Percentiles rank a stretch among this genome's conserved stretches.
Evolutionary conservation across 2,797 vertebrate genomes (phyloP).

Genomic region (Malurus leucopterus): DNA sequence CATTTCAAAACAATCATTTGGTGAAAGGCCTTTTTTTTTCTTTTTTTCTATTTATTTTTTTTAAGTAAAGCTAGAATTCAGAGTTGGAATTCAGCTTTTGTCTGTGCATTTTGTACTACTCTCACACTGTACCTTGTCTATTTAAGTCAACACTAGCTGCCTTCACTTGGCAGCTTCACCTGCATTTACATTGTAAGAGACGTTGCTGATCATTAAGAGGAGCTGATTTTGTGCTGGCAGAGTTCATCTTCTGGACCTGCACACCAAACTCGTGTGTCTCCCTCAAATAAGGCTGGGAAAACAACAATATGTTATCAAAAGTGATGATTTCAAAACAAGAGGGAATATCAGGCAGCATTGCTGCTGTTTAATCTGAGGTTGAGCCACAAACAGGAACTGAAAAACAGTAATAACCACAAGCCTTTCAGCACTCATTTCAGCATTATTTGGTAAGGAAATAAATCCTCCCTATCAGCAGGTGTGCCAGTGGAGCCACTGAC

Average conservation of each 20-base stretch:
- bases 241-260: not conserved
- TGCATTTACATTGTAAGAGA: not conserved
- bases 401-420: not conserved
- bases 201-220: not conserved
- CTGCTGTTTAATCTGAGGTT: not conserved
- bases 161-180: not conserved
- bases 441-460: not conserved
- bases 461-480: not conserved
- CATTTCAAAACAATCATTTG: not conserved
- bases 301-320: not conserved
- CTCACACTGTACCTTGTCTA: not conserved
- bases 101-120: not conserved
- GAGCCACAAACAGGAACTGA: not conserved
- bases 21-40: not conserved
- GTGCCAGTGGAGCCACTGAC: not conserved
- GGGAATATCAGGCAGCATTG: not conserved
- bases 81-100: not conserved
- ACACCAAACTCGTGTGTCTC: not conserved
- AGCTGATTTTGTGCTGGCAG: conserved; percentile 9
- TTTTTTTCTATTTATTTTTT: not conserved
- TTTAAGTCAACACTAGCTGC: not conserved
- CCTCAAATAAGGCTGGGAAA: not conserved
- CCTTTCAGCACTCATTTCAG: not conserved
- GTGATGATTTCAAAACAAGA: not conserved
- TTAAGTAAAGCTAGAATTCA: not conserved